Evolutionary conservation across 2,113 vertebrate species (phyloP).

Genomic region (Microcebus lehilahytsara): DNA sequence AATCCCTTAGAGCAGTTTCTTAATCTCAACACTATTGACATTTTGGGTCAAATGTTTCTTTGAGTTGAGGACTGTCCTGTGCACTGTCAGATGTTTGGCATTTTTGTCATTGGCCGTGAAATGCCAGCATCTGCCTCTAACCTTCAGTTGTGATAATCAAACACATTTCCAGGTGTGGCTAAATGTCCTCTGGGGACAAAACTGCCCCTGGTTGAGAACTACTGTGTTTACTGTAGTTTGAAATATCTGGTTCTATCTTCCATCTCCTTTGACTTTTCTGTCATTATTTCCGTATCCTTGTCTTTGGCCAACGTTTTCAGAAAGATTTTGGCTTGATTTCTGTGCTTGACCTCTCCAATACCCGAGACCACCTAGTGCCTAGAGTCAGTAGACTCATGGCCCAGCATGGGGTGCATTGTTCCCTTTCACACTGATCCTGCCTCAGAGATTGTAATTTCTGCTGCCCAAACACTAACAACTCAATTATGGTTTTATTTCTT

Average conservation of each 20-base stretch:
- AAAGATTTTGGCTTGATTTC: background rate
- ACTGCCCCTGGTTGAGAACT: background rate
- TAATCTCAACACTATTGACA: background rate
- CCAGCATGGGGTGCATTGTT: accelerated
- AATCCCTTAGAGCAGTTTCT: background rate
- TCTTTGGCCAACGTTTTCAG: accelerated
- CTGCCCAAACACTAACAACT: background rate
- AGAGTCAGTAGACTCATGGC: background rate
- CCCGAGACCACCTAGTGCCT: background rate
- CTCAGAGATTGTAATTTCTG: background rate
- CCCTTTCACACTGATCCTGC: no score
- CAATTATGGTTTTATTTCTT: background rate
- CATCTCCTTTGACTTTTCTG: background rate
- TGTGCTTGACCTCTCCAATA: background rate
- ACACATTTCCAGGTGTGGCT: background rate
- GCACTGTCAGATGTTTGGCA: background rate
- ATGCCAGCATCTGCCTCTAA: background rate
- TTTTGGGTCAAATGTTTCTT: background rate
- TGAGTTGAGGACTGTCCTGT: background rate
- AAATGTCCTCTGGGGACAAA: background rate
- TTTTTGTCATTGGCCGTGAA: background rate
- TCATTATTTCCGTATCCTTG: background rate
- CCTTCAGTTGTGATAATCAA: background rate
- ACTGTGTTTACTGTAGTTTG: no score
- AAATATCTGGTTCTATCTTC: background rate